Base-by-base conservation (phyloP, 1,140 invertebrate genomes). In the Leptinotarsa undecemlineata region DNA sequence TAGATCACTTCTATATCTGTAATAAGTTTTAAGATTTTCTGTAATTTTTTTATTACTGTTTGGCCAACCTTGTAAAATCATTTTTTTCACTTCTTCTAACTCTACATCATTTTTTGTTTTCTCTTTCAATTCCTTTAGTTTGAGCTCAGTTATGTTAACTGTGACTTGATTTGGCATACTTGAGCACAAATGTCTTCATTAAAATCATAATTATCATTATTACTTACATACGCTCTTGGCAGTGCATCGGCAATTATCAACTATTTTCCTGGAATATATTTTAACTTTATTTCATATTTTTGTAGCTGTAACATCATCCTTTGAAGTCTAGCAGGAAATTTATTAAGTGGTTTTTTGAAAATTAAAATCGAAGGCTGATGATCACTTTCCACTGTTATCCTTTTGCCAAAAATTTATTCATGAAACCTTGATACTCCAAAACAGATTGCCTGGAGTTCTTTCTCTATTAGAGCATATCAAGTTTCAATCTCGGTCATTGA, bases 211-310 rank as follows among this genome's bases (percentile, higher is more conserved):
- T 20, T 21, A 14, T 80, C 60, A 33, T 23, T n/a, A 17, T 70
- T 33, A 33, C 48, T 71, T 61, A 63, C n/a, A 48, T 68, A 19
- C 20, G 51, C 79, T 87, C 73, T 73, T 85, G 84, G 76, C 48
- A 86, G 81, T n/a, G 83, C 83, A 81, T 88, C 86, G 64, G 85
- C 81, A 47, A 51, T 2, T 51, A 51, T 84, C 76, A 77, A 26
- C 60, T 77, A 20, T 60, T 63, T 87, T 6, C 87, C 86, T 60
- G 81, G 82, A 74, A 78, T 80, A 77, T 85, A 88, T 23, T 71
- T 48, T 3, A 88, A 75, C 21, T 80, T 76, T 42, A 88, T 81
- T 74, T 87, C 81, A 82, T 84, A 87, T 68, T 77, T 68, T 72
- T 84, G 83, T 62, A 86, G 68, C 71, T 78, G 78, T 11, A 88